Evolutionary conservation across 2,797 vertebrate genomes (phyloP).

Genomic region (Catostomus latipinnis): DNA sequence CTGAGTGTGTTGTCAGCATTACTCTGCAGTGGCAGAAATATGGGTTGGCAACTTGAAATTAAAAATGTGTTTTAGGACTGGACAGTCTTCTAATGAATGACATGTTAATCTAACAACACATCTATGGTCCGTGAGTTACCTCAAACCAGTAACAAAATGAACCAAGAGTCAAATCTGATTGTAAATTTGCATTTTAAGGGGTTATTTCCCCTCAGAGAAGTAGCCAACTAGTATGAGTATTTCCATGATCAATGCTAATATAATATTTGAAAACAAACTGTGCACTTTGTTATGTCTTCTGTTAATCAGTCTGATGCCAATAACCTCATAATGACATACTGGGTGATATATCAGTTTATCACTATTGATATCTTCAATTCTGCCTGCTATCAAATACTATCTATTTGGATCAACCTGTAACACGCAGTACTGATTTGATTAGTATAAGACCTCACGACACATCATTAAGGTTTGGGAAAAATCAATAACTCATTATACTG

Average conservation of each 20-base stretch:
- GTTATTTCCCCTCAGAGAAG: neutral
- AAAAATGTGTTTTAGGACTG: no score
- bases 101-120: no score
- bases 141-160: no score
- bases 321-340: neutral
- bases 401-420: neutral
- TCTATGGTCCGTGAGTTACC: no score
- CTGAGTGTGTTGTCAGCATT: no score
- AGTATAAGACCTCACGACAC: neutral
- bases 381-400: neutral
- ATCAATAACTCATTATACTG: no score
- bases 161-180: neutral
- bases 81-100: no score
- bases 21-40: no score
- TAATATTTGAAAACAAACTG: neutral
- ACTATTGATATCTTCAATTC: neutral
- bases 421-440: neutral
- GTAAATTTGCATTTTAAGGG: neutral
- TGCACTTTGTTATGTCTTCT: neutral
- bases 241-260: neutral
- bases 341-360: neutral
- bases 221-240: neutral
- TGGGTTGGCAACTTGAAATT: no score
- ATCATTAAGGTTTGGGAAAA: no score
- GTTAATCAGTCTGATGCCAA: no score